Base-by-base conservation (phyloP, 2,113 vertebrate genomes). In the Lasiurus cinereus region DNA sequence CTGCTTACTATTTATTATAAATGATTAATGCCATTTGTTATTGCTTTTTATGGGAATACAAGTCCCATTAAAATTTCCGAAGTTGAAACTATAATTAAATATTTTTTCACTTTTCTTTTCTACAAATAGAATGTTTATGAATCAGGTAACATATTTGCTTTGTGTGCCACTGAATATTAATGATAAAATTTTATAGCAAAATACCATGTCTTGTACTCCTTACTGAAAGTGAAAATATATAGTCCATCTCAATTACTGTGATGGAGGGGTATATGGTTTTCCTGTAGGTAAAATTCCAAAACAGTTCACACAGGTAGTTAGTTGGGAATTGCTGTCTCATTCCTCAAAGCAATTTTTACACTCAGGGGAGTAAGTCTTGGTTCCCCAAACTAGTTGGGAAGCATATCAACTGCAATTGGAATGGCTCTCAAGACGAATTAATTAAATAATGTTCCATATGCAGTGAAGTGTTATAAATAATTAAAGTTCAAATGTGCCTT, bases 401-500 rank as follows among this genome's bases (percentile, higher is more conserved):
- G 73, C 54, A 64, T 84, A 93, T 74, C 64, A 93, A 86, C 76
- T 82, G 24, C 84, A 77, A 92, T n/a, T 70, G 67, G 59, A 92
- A 96, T 85, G 69, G 69, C 94, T 90, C 77, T 96, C 80, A 92
- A 92, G 69, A 88, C 80, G 96, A 88, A 97, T 96, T 96, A 96
- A 97, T 95, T 92, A 97, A 97, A 95, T 83, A 95, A 90, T 86
- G 46, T 27, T 85, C 82, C 73, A 89, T 84, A 92, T 92, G 93
- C 39, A 1, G 64, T 96, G 84, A 96, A 94, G 87, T 95, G 62
- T 88, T 92, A 92, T 96, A 97, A 97, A 96, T 97, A 97, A 97
- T 95, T 97, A 96, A 94, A 96, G 83, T 80, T 96, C 93, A 94
- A 96, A 95, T 96, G 87, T 95, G 96, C 88, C 93, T 96, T 95